phyloP scores from a whole-genome alignment of 2,888 invertebrate species.

The Ichneumon xanthorius region DNA sequence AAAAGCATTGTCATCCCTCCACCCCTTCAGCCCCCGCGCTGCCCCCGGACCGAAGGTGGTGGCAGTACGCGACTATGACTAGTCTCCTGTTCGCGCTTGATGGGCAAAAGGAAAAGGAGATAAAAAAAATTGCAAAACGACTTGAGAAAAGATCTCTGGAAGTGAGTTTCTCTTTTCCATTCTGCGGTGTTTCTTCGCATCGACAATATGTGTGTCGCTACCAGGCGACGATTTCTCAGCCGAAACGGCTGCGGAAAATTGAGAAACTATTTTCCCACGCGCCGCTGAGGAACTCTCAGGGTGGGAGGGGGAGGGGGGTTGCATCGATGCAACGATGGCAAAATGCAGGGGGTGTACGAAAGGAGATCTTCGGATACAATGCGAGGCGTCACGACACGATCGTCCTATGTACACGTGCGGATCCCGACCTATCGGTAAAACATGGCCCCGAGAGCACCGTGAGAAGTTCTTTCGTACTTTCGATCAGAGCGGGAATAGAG shows the following conservation, averaged over 20 bases:
- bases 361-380: conserved; percentile 43
- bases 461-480: conserved; percentile 52
- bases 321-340: neutral
- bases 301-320: conserved; percentile 3
- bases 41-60: neutral
- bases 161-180: conserved; percentile 38
- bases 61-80: conserved; percentile 17
- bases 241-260: conserved; percentile 51
- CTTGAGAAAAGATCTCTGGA: conserved; percentile 23
- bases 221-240: conserved; percentile 42
- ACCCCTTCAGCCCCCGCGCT: neutral
- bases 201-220: conserved; percentile 47
- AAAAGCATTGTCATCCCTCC: conserved; percentile 22
- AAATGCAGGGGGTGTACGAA: neutral
- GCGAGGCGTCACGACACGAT: conserved; percentile 40
- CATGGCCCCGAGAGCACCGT: conserved; percentile 29
- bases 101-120: neutral
- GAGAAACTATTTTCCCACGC: conserved; percentile 53
- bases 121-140: conserved; percentile 8
- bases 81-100: conserved; percentile 2
- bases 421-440: conserved; percentile 49
- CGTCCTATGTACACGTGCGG: conserved; percentile 38
- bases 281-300: conserved; percentile 60
- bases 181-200: conserved; percentile 17
- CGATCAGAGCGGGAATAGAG: conserved; percentile 39